phyloP scores from a whole-genome alignment of 1,140 invertebrate genomes.

The Vollenhovia emeryi region DNA sequence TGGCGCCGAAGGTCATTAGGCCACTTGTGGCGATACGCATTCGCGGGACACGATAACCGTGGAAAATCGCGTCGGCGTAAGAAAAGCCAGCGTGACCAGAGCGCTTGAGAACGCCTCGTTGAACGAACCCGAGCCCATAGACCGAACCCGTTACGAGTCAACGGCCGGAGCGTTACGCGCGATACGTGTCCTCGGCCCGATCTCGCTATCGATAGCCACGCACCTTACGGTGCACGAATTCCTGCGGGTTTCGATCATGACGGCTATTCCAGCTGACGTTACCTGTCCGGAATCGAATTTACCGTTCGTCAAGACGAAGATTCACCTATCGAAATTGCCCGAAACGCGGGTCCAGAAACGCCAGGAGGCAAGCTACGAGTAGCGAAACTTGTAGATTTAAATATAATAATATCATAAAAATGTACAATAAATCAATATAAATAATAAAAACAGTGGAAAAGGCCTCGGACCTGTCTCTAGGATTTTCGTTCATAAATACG shows the following conservation, averaged over 20 bases:
- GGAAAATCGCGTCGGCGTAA: constrained; percentile 42
- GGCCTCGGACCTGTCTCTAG: background rate
- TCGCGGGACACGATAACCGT: constrained; percentile 17
- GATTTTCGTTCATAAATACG: background rate
- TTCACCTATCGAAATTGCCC: background rate
- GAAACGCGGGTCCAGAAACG: background rate
- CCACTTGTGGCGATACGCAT: background rate
- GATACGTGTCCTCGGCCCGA: constrained; percentile 58
- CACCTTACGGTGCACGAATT: constrained; percentile 62
- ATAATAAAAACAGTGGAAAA: too few species aligned
- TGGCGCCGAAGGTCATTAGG: background rate
- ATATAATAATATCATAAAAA: background rate
- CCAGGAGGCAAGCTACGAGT: background rate
- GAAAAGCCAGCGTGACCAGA: constrained; percentile 31
- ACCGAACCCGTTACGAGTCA: constrained; percentile 80
- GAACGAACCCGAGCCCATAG: constrained; percentile 66
- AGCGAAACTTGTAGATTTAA: background rate
- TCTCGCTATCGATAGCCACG: constrained; percentile 66
- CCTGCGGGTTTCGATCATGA: constrained; percentile 26
- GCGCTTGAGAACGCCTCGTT: constrained; percentile 62
- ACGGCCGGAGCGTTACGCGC: constrained; percentile 69
- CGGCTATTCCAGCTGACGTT: constrained; percentile 9
- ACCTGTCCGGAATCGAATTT: constrained; percentile 13
- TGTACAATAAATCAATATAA: too few species aligned
- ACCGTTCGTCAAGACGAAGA: background rate